These are phyloP conservation scores for Tonatia bakeri DNA, from an alignment of 2,113 vertebrate species.

Conservation along the genomic window DNA sequence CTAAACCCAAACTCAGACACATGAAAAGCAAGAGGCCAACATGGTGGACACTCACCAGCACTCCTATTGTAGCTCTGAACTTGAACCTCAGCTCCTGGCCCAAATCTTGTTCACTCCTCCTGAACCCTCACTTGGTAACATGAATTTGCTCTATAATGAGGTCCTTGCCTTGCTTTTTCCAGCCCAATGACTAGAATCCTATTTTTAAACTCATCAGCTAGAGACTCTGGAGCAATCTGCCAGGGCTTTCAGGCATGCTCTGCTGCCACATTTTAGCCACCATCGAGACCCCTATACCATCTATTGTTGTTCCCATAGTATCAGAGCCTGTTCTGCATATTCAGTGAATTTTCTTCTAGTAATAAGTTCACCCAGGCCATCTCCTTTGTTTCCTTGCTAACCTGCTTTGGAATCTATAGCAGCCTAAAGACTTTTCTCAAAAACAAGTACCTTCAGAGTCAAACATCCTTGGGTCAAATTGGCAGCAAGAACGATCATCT, in stretches of 20 bases:
- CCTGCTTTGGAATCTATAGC: neutral
- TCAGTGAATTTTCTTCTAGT: neutral
- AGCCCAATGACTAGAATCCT: neutral
- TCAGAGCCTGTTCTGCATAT: neutral
- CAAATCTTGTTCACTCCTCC: neutral
- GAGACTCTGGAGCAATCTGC: neutral
- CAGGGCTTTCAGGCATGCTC: neutral
- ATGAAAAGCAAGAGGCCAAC: neutral
- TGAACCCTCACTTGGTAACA: neutral
- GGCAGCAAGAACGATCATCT: slow-evolving; percentile 11
- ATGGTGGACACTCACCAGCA: neutral
- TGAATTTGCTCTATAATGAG: neutral
- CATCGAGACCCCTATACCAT: neutral
- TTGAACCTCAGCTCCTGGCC: neutral
- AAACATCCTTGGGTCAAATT: slow-evolving; percentile 35
- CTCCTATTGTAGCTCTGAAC: neutral
- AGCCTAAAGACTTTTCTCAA: neutral
- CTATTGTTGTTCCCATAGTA: neutral
- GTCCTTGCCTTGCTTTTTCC: neutral
- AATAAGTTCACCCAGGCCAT: neutral
- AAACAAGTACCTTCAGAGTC: slow-evolving; percentile 3
- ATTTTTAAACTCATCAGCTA: neutral
- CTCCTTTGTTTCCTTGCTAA: neutral
- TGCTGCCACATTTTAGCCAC: neutral
- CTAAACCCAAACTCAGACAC: neutral